Evolutionary conservation across 2,888 invertebrate genomes (phyloP), one percentile per base, ranked within the genome.

Genomic region (Peribatodes rhomboidaria): DNA sequence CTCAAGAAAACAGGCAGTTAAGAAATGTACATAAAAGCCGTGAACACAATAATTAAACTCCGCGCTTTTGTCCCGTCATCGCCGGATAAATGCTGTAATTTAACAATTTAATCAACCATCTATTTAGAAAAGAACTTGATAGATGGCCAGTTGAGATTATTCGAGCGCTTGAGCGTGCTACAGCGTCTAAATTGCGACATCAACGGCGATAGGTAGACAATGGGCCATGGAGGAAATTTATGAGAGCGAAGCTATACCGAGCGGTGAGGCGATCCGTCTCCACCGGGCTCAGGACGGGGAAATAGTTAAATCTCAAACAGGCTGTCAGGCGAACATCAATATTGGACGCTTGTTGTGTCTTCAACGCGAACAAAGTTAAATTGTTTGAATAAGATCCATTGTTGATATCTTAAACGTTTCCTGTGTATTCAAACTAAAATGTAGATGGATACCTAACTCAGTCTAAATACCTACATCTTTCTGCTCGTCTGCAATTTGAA

Each of bases 31-130:
- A 16, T 31, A 49, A 56, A 42, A 42, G 37, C 56, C 31, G 22
- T 37, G 52, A 46, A 58, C 46, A 54, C 58, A 58, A 37, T 49
- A 58, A 58, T 49, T 39, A 22, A 46, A 20, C 50, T 50, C 56
- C 46, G 47, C 58, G 41, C 47, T 52, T 50, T 55, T 56, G 72
- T 69, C 75, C 72, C 70, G 77, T 69, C 74, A 73, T 69, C 67
- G 57, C 61, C 58, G 70, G 72, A 80, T 81, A 78, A 82, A 77
- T 68, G 74, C 74, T 77, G 83, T 80, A 82, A 86, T 87, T 87
- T 84, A 86, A 82, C 84, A 86, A 84, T 85, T 86, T 88, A 87
- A 88, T 86, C 85, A 87, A 80, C 82, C 79, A 87, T 87, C 84
- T 85, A 85, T 88, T 86, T 82, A 72, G 75, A 72, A 78, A 82